These are phyloP conservation scores for Aleiodes leptofemur DNA, from an alignment of 2,888 invertebrate genomes.

Conservation along the genomic window DNA sequence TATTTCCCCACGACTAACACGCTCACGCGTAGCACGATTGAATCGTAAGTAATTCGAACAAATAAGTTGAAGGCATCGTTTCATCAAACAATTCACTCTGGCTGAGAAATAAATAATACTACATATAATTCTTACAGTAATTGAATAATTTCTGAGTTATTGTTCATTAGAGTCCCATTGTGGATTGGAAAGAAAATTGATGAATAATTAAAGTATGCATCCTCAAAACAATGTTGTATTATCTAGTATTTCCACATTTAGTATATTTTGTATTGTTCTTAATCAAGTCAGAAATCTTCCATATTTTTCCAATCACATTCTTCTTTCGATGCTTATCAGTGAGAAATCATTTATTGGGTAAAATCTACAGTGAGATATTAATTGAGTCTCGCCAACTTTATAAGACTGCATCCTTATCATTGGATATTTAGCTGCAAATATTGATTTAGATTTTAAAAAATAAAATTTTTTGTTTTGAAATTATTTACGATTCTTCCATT, in stretches of 20 bases:
- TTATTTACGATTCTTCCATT: background rate
- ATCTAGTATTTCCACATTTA: slow-evolving; percentile 59
- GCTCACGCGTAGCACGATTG: slow-evolving; percentile 66
- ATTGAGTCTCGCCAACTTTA: slow-evolving; percentile 62
- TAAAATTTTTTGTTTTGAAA: no score
- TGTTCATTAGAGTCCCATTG: slow-evolving; percentile 1
- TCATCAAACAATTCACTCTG: slow-evolving; percentile 2
- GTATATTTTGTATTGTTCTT: slow-evolving; percentile 40
- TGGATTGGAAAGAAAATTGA: slow-evolving; percentile 45
- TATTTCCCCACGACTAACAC: slow-evolving; percentile 62
- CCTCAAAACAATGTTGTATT: slow-evolving; percentile 53
- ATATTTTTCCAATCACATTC: slow-evolving; percentile 5
- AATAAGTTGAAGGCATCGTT: slow-evolving; percentile 1
- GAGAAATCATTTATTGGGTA: slow-evolving; percentile 58
- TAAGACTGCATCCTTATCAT: slow-evolving; percentile 67
- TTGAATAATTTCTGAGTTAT: slow-evolving; percentile 47
- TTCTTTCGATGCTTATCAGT: slow-evolving; percentile 52
- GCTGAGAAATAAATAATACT: slow-evolving; percentile 34
- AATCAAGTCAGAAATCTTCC: slow-evolving; percentile 23
- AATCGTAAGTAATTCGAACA: slow-evolving; percentile 64
- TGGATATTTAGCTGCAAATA: no score
- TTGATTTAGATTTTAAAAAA: no score
- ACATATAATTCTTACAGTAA: slow-evolving; percentile 45
- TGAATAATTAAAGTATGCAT: slow-evolving; percentile 46
- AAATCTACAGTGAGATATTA: slow-evolving; percentile 50